Base-by-base conservation (phyloP, 2,888 invertebrate species). In the Nomada flava region DNA sequence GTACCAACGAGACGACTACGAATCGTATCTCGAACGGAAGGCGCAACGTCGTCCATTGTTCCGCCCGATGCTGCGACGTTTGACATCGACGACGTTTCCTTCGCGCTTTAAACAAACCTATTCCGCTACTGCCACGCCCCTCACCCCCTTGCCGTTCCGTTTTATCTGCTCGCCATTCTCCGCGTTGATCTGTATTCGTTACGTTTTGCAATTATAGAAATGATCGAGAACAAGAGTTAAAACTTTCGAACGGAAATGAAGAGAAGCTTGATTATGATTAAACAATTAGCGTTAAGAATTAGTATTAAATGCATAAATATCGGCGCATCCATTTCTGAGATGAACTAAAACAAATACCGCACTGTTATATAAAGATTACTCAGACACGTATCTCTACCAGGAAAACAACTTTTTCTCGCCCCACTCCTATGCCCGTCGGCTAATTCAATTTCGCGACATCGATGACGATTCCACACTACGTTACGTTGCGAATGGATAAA, bases 1-100 rank as follows among this genome's bases (percentile, higher is more conserved):
- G 73, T 65, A 69, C 47, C 42, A 50, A 59, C 77, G 78, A 69
- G 79, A 77, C 78, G 77, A 83, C 79, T 67, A 75, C 82, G 87
- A 93, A 93, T 93, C 91, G 88, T 93, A 93, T 93, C 93, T 91
- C 90, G 76, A 92, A 90, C 93, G 93, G 93, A 93, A 92, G 90
- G 90, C 89, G 86, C 90, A 86, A 88, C 88, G 85, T 82, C 90
- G 84, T 75, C 90, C 89, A 92, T 93, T 93, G 93, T 93, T 90
- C 91, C 90, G 84, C 83, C 78, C 26, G 60, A 78, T 83, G 88
- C 72, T 71, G 70, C 89, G 89, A 87, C 90, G 90, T 90, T 92
- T 92, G 91, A 92, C 93, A 91, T 91, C 89, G 89, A 82, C 91
- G 91, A 91, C 90, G 91, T 92, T 92, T 92, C 92, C 92, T 92